Percentiles rank a stretch among this genome's conserved stretches.
These are phyloP conservation scores for Mus spicilegus DNA, from an alignment of 2,113 vertebrate species.

Conservation along the genomic window DNA sequence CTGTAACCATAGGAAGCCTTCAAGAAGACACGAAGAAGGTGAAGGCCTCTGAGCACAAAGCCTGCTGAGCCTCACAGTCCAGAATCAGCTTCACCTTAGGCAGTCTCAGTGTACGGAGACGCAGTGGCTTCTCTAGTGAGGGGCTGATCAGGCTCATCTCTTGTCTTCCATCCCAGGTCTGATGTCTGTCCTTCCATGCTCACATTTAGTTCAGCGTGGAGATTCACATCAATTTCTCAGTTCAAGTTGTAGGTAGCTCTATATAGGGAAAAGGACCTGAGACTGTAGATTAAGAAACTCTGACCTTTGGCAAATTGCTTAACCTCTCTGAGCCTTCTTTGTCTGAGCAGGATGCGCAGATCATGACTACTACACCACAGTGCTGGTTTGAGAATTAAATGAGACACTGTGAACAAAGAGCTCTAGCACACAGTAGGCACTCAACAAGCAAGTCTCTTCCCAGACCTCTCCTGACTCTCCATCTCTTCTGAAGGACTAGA, in stretches of 20 bases:
- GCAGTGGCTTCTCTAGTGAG: background rate
- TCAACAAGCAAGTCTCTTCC: background rate
- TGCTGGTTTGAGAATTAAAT: background rate
- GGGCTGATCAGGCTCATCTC: too few species aligned
- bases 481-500: background rate
- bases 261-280: background rate
- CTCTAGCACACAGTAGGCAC: background rate
- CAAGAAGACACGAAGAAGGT: rapidly evolving
- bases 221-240: background rate
- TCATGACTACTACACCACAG: too few species aligned
- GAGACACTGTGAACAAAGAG: background rate
- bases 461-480: rapidly evolving
- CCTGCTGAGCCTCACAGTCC: too few species aligned
- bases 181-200: background rate
- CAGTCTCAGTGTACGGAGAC: background rate
- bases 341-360: background rate
- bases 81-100: background rate
- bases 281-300: background rate
- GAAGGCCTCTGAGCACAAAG: background rate
- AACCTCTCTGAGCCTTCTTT: background rate
- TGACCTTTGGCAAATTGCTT: slow-evolving; percentile 9
- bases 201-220: background rate
- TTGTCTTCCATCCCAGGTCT: background rate
- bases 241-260: background rate
- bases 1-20: too few species aligned